phyloP scores from a whole-genome alignment of 92 coral and sea anemone genomes.

The Zoanthus gigantus region DNA sequence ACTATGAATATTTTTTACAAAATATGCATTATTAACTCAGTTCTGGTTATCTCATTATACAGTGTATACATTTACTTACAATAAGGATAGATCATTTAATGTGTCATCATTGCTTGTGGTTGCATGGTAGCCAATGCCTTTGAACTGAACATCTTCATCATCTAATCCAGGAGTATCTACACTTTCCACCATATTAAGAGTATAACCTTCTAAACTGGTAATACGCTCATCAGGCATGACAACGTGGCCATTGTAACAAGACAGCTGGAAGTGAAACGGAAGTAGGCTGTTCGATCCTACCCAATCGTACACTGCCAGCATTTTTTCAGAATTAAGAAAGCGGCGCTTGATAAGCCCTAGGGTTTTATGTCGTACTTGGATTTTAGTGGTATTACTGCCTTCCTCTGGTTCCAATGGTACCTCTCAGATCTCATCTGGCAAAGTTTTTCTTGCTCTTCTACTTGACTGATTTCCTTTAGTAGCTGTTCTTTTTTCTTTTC shows the following conservation, averaged over 20 bases:
- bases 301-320: constrained; percentile 64
- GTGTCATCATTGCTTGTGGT: neutral
- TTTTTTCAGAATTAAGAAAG: constrained; percentile 31
- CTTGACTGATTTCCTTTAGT: neutral
- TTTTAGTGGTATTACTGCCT: constrained; percentile 11
- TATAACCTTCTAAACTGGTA: no score
- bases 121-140: neutral
- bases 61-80: neutral
- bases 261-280: constrained; percentile 55
- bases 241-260: neutral
- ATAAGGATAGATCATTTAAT: neutral
- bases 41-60: no score
- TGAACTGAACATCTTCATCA: neutral
- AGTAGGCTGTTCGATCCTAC: constrained; percentile 48
- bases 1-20: no score
- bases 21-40: no score
- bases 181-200: no score
- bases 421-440: constrained; percentile 15
- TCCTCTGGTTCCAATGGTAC: constrained; percentile 51
- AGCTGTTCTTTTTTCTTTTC: constrained; percentile 29
- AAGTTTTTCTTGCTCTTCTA: constrained; percentile 40
- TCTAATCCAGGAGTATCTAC: neutral
- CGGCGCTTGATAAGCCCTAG: constrained; percentile 45
- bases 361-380: constrained; percentile 52
- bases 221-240: no score